Evolutionary conservation across 2,888 invertebrate species (phyloP), one percentile per base, ranked within the genome.

Genomic region (Melanchra persicariae): DNA sequence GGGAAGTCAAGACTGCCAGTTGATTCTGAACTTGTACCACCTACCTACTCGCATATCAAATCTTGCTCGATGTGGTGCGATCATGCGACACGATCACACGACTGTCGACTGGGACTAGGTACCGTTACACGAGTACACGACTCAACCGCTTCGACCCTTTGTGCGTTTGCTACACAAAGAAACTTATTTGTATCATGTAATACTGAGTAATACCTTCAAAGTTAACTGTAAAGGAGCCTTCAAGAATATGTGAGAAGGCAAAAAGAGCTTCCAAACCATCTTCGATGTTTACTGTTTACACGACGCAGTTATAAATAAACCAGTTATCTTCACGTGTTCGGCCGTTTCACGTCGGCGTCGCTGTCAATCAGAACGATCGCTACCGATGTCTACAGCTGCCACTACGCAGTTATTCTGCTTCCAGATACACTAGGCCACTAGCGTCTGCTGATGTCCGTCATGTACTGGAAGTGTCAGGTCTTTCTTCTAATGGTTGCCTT

Each of bases 241-340:
- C 22, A 40, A 10, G 19, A 30, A 40, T 19, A 47, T 34, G 15
- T 58, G 19, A n/a, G 5, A 34, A 24, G 37, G 26, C 58, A 40
- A n/a, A 37, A 24, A 30, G 34, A 62, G 19, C n/a, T 17, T 30
- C 10, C 15, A 54, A 70, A 2, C 19, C 19, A n/a, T n/a, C n/a
- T n/a, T n/a, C n/a, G 10, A 15, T 30, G 37, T 15, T 55, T 19
- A 70, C 37, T 71, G 72, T 70, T 71, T 58, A 71, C 24, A 24
- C 57, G 15, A 71, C 47, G 19, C 30, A 19, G 57, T 40, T 70
- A 58, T 70, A 47, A 70, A 69, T 70, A 70, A 55, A 49, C 37
- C 47, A 49, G 47, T 71, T 22, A 30, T 57, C 9, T 45, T 19
- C 15, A 55, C 45, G 45, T 70, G 71, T 15, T 15, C 22, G 37